Conservation (phyloP, 2,797 vertebrate genomes). For the Philypnodon macrostomus region DNA sequence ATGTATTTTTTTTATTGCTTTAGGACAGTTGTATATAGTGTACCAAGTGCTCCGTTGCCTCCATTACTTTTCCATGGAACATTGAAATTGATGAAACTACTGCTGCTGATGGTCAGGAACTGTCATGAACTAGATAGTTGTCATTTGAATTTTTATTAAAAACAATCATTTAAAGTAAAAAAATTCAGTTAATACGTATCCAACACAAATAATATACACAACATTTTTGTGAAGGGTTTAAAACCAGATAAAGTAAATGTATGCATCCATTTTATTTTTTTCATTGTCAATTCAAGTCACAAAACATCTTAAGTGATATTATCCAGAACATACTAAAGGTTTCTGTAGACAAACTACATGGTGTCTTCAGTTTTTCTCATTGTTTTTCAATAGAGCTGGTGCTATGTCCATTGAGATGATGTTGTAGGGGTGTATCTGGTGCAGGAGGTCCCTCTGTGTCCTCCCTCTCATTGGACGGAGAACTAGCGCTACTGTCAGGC, state of each 20-base stretch:
- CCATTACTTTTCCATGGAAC: background rate
- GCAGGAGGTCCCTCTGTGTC: conserved; percentile 65
- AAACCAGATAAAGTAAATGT: background rate
- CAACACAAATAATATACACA: background rate
- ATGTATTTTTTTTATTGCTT: background rate
- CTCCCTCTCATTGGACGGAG: conserved; percentile 58
- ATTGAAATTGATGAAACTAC: background rate
- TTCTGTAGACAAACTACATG: background rate
- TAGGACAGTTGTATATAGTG: conserved; percentile 35
- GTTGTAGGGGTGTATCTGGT: conserved; percentile 76
- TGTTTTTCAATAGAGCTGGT: conserved; percentile 75
- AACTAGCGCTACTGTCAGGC: conserved; percentile 76
- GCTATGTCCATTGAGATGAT: conserved; percentile 84
- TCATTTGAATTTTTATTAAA: background rate
- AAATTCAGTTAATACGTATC: too few species aligned
- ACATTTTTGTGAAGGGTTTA: too few species aligned
- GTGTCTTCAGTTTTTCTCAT: conserved; percentile 53
- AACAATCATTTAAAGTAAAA: background rate
- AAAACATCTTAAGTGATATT: conserved; percentile 5
- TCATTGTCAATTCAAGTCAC: conserved; percentile 9
- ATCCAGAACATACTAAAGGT: background rate
- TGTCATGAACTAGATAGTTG: too few species aligned
- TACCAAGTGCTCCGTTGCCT: conserved; percentile 21
- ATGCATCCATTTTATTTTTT: too few species aligned
- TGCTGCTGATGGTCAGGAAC: too few species aligned